phyloP scores from a whole-genome alignment of 2,113 vertebrate species.

The Enhydra lutris region DNA sequence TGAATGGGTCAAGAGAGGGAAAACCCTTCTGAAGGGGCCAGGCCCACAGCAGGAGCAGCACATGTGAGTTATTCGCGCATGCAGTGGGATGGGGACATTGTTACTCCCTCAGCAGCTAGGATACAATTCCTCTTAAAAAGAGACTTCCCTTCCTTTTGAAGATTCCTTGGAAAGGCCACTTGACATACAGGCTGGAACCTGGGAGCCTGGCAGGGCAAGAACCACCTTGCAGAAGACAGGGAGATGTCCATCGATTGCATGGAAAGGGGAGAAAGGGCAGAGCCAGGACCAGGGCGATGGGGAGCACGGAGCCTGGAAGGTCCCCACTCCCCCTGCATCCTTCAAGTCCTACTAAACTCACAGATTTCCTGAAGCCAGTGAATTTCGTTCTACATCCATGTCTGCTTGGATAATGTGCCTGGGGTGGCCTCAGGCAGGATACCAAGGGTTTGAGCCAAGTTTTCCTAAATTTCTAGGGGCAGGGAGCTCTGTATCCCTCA shows the following conservation, averaged over 20 bases:
- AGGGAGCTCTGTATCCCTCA: fast-evolving
- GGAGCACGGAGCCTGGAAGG: neutral
- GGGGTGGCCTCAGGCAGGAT: neutral
- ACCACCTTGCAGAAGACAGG: fast-evolving
- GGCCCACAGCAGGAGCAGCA: fast-evolving
- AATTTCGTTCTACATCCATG: neutral
- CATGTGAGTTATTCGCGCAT: fast-evolving
- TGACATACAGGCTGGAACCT: neutral
- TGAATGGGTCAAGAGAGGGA: fast-evolving
- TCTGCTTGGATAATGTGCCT: neutral
- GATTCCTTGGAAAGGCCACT: neutral
- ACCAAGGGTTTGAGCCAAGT: neutral
- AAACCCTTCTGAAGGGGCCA: neutral
- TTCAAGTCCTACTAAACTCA: neutral
- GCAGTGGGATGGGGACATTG: fast-evolving
- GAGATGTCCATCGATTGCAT: fast-evolving
- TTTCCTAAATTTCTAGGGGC: neutral
- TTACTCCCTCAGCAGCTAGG: neutral
- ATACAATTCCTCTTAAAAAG: neutral
- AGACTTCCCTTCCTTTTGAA: neutral
- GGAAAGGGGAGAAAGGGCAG: too few species aligned
- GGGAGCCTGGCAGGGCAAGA: too few species aligned
- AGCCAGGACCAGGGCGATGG: neutral
- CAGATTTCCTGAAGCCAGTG: neutral
- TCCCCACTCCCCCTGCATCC: too few species aligned